Conservation (phyloP, 2,797 vertebrate genomes). For the Sciaenops ocellatus region DNA sequence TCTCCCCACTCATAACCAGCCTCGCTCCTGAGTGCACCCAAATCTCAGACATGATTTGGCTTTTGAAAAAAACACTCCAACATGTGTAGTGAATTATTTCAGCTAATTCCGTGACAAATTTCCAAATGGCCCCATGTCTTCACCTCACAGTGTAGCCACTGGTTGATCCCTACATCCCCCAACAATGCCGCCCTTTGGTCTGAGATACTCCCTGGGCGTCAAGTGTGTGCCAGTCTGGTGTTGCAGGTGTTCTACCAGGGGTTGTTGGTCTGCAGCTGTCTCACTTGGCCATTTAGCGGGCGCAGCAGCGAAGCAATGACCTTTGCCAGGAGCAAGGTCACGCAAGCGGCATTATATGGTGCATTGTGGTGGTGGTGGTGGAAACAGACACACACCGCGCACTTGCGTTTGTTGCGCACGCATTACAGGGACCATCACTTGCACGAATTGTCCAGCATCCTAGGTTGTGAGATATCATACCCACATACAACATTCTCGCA, state of each 20-base stretch:
- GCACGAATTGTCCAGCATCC: conserved; percentile 90
- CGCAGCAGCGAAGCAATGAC: conserved; percentile 70
- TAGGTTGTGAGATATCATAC: conserved; percentile 89
- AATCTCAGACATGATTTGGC: conserved; percentile 64
- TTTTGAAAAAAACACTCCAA: neutral
- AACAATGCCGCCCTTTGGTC: conserved; percentile 6
- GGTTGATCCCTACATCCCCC: neutral
- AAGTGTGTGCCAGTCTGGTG: conserved; percentile 89
- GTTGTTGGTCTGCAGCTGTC: conserved; percentile 91
- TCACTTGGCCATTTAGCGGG: conserved; percentile 80
- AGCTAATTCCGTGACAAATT: neutral
- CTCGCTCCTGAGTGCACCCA: conserved; percentile 73
- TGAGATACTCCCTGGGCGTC: conserved; percentile 64
- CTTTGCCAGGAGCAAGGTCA: conserved; percentile 85
- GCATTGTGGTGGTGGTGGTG: conserved; percentile 63
- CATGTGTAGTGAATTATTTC: neutral
- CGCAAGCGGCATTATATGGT: conserved; percentile 55
- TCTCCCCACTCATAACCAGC: conserved; percentile 80
- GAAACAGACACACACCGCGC: conserved; percentile 54
- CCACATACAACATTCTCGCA: neutral
- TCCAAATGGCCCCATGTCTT: conserved; percentile 15
- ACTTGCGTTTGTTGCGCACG: conserved; percentile 90
- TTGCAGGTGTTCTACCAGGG: conserved; percentile 82
- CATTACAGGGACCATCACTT: conserved; percentile 99
- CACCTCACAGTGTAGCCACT: conserved; percentile 15